These are phyloP conservation scores for Philonicus albiceps DNA, from an alignment of 2,888 invertebrate genomes.

Conservation along the genomic window DNA sequence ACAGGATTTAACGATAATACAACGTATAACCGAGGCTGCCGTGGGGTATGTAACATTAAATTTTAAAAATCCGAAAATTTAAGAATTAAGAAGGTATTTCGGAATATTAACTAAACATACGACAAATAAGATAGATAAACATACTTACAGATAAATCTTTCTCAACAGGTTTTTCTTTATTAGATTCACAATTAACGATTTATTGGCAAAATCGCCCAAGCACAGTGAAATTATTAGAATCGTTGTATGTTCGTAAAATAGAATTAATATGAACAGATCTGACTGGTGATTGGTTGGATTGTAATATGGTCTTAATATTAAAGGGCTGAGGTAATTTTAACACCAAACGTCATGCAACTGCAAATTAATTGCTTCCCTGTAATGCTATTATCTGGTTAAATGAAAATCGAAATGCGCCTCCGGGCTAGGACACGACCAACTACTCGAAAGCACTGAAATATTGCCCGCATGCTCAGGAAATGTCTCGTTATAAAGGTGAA, in stretches of 20 bases:
- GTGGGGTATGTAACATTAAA: no score
- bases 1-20: no score
- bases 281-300: not conserved
- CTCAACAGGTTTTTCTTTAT: no score
- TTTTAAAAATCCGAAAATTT: no score
- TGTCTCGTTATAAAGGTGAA: constrained; percentile 5
- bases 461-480: not conserved
- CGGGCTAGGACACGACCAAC: not conserved
- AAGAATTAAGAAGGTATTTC: no score
- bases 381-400: not conserved
- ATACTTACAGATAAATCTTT: no score
- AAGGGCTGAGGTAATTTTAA: not conserved
- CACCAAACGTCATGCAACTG: not conserved
- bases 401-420: not conserved
- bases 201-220: not conserved
- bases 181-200: no score
- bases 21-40: no score
- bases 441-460: not conserved
- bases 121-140: no score
- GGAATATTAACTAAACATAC: no score
- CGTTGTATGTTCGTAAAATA: not conserved
- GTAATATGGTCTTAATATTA: not conserved
- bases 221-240: not conserved
- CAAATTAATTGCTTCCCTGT: not conserved
- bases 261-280: not conserved